Evolutionary conservation across 2,113 vertebrate species (phyloP), one percentile per base, ranked within the genome.

Genomic region (Pluvialis apricaria): DNA sequence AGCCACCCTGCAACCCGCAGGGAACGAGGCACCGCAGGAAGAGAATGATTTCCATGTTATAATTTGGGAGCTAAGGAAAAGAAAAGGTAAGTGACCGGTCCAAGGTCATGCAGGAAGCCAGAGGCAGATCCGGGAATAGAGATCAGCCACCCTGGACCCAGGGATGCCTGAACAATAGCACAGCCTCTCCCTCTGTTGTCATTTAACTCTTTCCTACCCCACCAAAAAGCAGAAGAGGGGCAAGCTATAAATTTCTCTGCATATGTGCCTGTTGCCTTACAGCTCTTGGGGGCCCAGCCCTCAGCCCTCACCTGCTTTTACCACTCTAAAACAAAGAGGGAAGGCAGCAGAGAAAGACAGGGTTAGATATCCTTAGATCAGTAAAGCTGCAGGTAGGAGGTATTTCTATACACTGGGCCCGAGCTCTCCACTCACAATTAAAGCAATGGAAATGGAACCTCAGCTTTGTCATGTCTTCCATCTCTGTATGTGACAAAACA

Each of bases 41-140:
- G 19, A 73, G 82, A 85, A 87, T 3, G 51, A 86, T 90, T 92
- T 94, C 94, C 95, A 90, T 15, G 87, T 4, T 66, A 34, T 28
- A 70, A 73, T 82, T 88, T 13, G 94, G 78, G 78, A 95, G 88
- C 82, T 95, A 13, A 91, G 82, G 95, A 88, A 95, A 96, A 97
- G 92, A 91, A 91, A 96, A 96, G 94, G 95, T 96, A 54, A 92
- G 78, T 7, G 89, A 88, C 54, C 26, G 13, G 54, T 36, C 82
- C 96, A 96, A 95, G 97, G 96, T 95, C 94, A 76, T 58, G 95
- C 91, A 96, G 96, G 97, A 97, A 96, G 60, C 91, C 92, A 73
- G 87, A 95, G 95, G 89, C 94, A 97, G 93, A 97, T 97, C 95
- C 96, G 96, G 95, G 95, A 97, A 97, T 96, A 97, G 95, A 97